Evolutionary conservation across 2,888 invertebrate species (phyloP), one percentile per base, ranked within the genome.

Genomic region (Balanococcus diminutus): DNA sequence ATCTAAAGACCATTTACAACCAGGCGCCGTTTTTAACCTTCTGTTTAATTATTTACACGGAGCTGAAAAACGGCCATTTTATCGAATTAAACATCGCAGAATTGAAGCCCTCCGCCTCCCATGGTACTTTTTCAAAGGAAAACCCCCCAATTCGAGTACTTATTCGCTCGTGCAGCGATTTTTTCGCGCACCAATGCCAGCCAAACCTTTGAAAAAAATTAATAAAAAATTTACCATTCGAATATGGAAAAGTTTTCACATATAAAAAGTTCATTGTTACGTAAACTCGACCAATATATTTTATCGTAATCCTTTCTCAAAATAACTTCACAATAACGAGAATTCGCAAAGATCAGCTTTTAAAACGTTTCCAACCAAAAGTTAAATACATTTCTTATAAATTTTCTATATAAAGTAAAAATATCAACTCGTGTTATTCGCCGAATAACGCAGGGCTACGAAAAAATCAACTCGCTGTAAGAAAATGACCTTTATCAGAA

Each of bases 261-360:
- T n/a, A 72, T 72, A 72, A 72, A 72, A 32, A 72, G 31, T 31
- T 32, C 72, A 61, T 61, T 61, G 61, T 61, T 61, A 61, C 11
- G 61, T 61, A 61, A 61, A 61, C 61, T 72, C 72, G 72, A 72
- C 72, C 72, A 32, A 72, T 72, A 72, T 32, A 72, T 72, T 72
- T 72, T 72, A 72, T 72, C 72, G 72, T 25, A 61, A 61, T 61
- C 61, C 25, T 61, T 61, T 61, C 25, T 25, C 61, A 25, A 61
- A 61, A 61, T 61, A 61, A 61, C 61, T 61, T 61, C 22, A 19
- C 61, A 9, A 61, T 61, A 61, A 61, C 22, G 25, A 61, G 61
- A 61, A 61, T 61, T 61, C 25, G 46, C 46, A 61, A 61, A 61
- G 61, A 61, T 61, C 25, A 61, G 61, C 61, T 25, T 61, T 61